phyloP scores from a whole-genome alignment of 2,113 vertebrate genomes.

The Ammospiza caudacuta region DNA sequence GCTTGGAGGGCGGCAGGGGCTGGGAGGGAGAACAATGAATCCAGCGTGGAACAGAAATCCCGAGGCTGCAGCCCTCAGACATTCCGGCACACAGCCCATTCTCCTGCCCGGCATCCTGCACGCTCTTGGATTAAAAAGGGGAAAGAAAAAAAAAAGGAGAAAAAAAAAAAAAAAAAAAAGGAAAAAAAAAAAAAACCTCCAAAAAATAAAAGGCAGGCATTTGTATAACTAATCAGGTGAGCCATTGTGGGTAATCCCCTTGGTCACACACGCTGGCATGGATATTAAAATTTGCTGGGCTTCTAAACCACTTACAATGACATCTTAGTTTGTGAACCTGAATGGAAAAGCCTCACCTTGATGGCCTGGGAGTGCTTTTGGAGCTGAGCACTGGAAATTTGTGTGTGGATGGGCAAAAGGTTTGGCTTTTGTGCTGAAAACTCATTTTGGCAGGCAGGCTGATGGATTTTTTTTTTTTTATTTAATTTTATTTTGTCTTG shows the following conservation, averaged over 20 bases:
- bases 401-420: background rate
- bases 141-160: no score
- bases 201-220: background rate
- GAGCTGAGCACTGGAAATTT: background rate
- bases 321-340: background rate
- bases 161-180: background rate
- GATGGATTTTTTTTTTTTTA: background rate
- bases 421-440: background rate
- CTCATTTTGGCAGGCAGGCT: background rate
- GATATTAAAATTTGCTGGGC: constrained; percentile 12
- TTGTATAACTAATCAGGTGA: constrained; percentile 66
- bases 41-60: constrained; percentile 68
- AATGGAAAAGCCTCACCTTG: constrained; percentile 21
- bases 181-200: no score
- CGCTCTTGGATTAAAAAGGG: background rate
- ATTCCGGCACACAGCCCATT: constrained; percentile 27
- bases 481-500: background rate
- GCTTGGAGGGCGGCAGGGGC: constrained; percentile 32
- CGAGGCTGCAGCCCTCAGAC: constrained; percentile 14
- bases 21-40: constrained; percentile 40
- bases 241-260: constrained; percentile 52
- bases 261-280: constrained; percentile 39
- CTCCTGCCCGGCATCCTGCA: constrained; percentile 29
- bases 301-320: background rate
- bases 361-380: background rate